Base-by-base conservation (phyloP, 2,113 vertebrate species). In the Microtus pennsylvanicus region DNA sequence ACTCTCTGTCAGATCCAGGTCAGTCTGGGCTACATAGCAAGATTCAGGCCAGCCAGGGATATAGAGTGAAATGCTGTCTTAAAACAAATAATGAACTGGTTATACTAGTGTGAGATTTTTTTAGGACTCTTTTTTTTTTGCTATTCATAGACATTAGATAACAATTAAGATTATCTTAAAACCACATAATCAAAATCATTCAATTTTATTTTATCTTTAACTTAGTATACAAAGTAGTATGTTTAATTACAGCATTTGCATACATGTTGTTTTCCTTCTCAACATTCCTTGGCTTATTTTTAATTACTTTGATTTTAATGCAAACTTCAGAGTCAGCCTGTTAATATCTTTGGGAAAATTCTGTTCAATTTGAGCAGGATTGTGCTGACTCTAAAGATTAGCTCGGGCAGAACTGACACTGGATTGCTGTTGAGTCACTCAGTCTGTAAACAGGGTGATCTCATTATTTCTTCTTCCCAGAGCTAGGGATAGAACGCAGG, bases 261-360 rank as follows among this genome's bases (percentile, higher is more conserved):
- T 88, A 50, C 6, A 6, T 88, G 33, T 11, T 70, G 19, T 83
- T 45, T 78, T 42, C 58, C n/a, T 35, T 69, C 58, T 90, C 50
- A 88, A 28, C 38, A 70, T 67, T 28, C 22, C 63, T 86, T 86
- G 33, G 26, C 24, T 93, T 72, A 89, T 78, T 89, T 82, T 28
- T 52, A 91, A 74, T 52, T 82, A 70, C 76, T 90, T 93, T 83
- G 61, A 91, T 50, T 91, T 93, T 93, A 11, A n/a, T 77, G 77
- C 30, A 70, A 67, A 38, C 76, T 75, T 95, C 76, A 87, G 38
- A 74, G 69, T 81, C 28, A 63, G 13, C 22, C 22, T 86, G 26
- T 86, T 89, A 50, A 63, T 52, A 6, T 67, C 86, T 74, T 80
- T 83, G n/a, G 35, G 35, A 92, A 89, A 50, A 42, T 67, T 13